phyloP scores from a whole-genome alignment of 2,888 invertebrate species.

The Phyllotreta striolata region DNA sequence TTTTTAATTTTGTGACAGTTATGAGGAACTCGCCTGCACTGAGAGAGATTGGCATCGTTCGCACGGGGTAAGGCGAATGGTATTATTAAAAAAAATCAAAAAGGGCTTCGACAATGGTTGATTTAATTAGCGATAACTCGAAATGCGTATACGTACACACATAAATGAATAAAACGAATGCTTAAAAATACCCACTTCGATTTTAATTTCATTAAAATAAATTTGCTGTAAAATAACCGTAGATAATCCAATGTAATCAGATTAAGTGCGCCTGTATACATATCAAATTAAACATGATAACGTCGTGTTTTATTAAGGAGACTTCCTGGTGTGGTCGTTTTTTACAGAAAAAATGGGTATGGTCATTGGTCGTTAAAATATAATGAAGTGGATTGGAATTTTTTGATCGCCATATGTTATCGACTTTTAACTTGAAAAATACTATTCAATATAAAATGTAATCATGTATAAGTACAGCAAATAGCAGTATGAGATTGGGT shows the following conservation, averaged over 20 bases:
- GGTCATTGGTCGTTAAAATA: slow-evolving; percentile 7
- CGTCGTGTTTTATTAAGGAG: slow-evolving; percentile 1
- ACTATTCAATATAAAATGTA: too few species aligned
- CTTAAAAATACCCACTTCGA: slow-evolving; percentile 18
- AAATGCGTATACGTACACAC: neutral
- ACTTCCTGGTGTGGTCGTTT: slow-evolving; percentile 7
- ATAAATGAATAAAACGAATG: slow-evolving; percentile 7
- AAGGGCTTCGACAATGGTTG: slow-evolving; percentile 11
- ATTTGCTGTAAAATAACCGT: slow-evolving; percentile 28
- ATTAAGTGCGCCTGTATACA: slow-evolving; percentile 20
- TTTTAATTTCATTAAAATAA: slow-evolving; percentile 23
- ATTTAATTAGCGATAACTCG: slow-evolving; percentile 19
- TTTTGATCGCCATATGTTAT: too few species aligned
- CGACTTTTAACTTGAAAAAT: too few species aligned
- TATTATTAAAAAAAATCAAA: slow-evolving; percentile 11
- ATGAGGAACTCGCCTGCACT: too few species aligned
- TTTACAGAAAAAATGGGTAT: neutral
- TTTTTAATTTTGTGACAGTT: too few species aligned
- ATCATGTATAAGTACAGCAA: too few species aligned
- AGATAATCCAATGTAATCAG: slow-evolving; percentile 13
- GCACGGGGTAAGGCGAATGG: slow-evolving; percentile 1
- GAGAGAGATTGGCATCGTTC: slow-evolving; percentile 1
- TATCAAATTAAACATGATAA: slow-evolving; percentile 12
- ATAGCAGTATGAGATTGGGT: too few species aligned
- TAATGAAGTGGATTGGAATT: neutral